These are phyloP conservation scores for Nipponia nippon DNA, from an alignment of 2,113 vertebrate genomes.

Conservation along the genomic window DNA sequence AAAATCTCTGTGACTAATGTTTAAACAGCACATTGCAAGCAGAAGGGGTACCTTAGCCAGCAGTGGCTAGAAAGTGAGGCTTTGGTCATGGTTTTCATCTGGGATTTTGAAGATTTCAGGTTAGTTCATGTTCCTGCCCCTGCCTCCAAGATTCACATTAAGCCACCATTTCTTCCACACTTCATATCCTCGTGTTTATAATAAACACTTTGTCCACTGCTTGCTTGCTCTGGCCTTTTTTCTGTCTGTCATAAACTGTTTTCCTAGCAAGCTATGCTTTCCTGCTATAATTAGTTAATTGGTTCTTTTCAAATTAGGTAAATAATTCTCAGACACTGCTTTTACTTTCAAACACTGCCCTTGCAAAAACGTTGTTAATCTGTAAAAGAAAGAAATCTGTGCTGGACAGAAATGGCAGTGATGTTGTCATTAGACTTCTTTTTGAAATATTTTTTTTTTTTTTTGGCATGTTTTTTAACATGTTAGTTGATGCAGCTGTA, in stretches of 20 bases:
- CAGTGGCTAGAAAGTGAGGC: background rate
- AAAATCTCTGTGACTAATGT: background rate
- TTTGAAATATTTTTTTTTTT: background rate
- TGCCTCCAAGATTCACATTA: background rate
- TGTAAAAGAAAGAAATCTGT: background rate
- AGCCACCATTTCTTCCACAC: accelerated
- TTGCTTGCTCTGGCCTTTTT: background rate
- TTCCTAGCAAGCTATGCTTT: background rate
- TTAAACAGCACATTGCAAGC: background rate
- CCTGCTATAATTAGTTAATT: background rate
- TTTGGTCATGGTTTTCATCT: background rate
- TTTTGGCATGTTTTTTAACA: background rate
- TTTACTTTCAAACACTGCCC: background rate
- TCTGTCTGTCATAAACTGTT: background rate
- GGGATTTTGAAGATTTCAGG: background rate
- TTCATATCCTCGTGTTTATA: background rate
- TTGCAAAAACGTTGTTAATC: background rate
- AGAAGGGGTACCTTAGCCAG: background rate
- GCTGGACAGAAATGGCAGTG: background rate
- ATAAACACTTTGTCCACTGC: background rate
- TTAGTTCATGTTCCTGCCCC: background rate
- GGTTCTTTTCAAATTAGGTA: background rate
- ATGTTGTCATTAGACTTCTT: background rate
- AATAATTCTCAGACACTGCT: background rate
- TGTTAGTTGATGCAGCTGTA: background rate